Conservation (phyloP, 1,140 invertebrate species). For the Meloidogyne floridensis region DNA sequence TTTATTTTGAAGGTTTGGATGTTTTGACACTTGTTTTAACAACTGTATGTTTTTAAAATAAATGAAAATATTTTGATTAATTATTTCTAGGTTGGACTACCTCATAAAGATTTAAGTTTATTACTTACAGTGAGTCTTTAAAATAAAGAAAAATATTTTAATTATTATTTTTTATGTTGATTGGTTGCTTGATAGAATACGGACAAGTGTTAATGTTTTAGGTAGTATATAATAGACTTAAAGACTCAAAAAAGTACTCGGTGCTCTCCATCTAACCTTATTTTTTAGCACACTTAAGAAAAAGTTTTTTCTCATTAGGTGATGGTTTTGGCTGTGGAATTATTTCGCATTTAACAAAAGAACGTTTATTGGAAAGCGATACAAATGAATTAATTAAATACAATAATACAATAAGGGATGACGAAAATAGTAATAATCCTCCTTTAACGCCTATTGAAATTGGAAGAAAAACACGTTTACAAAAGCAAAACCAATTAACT, state of each 20-base stretch:
- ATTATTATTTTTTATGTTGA: not conserved
- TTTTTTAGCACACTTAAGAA: not conserved
- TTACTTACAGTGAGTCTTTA: constrained; percentile 82
- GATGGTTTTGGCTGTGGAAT: constrained; percentile 90
- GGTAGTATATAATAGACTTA: constrained; percentile 17
- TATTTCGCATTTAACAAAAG: constrained; percentile 73
- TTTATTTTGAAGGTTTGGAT: constrained; percentile 71
- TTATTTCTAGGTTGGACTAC: constrained; percentile 77
- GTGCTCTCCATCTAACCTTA: not conserved
- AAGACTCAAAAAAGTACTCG: not conserved
- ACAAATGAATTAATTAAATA: constrained; percentile 52
- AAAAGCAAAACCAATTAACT: constrained; percentile 13
- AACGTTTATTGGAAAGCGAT: constrained; percentile 65
- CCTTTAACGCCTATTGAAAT: not conserved
- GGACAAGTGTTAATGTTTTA: constrained; percentile 92
- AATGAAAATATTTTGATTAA: not conserved
- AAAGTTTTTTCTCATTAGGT: constrained; percentile 68
- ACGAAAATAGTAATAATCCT: not conserved
- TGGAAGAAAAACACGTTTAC: not conserved
- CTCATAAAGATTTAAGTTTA: constrained; percentile 84
- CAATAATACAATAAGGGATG: constrained; percentile 34
- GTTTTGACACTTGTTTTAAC: constrained; percentile 96
- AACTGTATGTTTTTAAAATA: constrained; percentile 71
- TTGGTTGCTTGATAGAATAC: constrained; percentile 80
- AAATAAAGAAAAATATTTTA: too few species aligned